Conservation (phyloP, 2,113 vertebrate genomes). For the Lepus americanus region DNA sequence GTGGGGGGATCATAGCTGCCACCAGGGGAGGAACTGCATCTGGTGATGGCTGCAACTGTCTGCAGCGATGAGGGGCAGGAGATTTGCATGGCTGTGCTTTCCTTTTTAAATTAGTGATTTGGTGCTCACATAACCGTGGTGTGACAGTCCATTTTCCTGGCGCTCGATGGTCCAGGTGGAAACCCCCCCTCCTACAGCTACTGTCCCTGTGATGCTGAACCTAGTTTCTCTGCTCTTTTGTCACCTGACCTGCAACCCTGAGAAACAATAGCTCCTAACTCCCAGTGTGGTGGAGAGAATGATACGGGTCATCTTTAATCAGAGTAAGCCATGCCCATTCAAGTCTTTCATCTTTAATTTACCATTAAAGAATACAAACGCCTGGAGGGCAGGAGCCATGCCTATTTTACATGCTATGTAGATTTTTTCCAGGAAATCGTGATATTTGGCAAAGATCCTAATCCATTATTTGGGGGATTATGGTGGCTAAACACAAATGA, state of each 20-base stretch:
- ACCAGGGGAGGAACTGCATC: not conserved
- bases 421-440: not conserved
- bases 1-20: not conserved
- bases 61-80: not conserved
- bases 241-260: slow-evolving; percentile 9
- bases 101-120: not conserved
- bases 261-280: not conserved
- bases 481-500: slow-evolving; percentile 35
- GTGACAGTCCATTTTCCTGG: not conserved
- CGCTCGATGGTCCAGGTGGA: not conserved
- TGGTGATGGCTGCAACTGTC: not conserved
- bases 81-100: not conserved
- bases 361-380: not conserved
- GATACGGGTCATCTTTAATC: not conserved
- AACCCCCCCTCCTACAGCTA: not conserved
- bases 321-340: not conserved
- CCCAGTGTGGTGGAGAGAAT: not conserved
- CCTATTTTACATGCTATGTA: not conserved
- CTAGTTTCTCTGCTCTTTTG: not conserved
- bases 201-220: not conserved
- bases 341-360: not conserved
- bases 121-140: not conserved
- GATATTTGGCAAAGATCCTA: not conserved
- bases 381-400: not conserved
- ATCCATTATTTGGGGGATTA: not conserved